Base-by-base conservation (phyloP, 2,113 vertebrate genomes). In the Perca flavescens region DNA sequence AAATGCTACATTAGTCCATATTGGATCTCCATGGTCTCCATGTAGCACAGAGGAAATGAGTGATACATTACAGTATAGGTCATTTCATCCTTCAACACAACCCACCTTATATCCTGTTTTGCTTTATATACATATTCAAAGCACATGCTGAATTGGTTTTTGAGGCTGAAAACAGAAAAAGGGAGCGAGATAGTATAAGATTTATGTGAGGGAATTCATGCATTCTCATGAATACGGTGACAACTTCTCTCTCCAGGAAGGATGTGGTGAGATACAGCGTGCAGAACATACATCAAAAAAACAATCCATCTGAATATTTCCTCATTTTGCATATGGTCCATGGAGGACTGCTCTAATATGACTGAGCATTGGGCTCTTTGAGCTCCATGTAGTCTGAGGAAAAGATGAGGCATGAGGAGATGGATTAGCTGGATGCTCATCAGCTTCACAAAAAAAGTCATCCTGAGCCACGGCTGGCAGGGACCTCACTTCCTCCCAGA, bases 151-250 rank as follows among this genome's bases (percentile, higher is more conserved):
- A 68, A 68, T 52, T 68, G 25, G 54, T 50, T 73, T 81, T 50
- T 64, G 62, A 78, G 72, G 61, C 81, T 72, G 70, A 62, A 57
- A 75, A 56, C 34, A 69, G 52, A 68, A 73, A 76, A 65, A 67
- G 74, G 4, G 12, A 16, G 58, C 6, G 3, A 82, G 75, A 91
- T 75, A 34, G 77, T 60, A 13, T 57, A 70, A 87, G 84, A 87
- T 90, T 76, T 86, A 91, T 92, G 82, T 72, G 60, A n/a, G 19
- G 49, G 82, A 89, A 84, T 80, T 50, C 69, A 83, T 83, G 66
- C 73, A 78, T 77, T 80, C 82, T 86, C 73, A 76, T 79, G 74
- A 91, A 78, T 84, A 63, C 11, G 7, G 63, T 80, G 85, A 80
- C 77, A 88, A 65, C 71, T 52, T 68, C 36, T 84, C 58, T 85